Evolutionary conservation across 2,888 invertebrate species (phyloP), one percentile per base, ranked within the genome.

Genomic region (Tetanocera ferruginea): DNA sequence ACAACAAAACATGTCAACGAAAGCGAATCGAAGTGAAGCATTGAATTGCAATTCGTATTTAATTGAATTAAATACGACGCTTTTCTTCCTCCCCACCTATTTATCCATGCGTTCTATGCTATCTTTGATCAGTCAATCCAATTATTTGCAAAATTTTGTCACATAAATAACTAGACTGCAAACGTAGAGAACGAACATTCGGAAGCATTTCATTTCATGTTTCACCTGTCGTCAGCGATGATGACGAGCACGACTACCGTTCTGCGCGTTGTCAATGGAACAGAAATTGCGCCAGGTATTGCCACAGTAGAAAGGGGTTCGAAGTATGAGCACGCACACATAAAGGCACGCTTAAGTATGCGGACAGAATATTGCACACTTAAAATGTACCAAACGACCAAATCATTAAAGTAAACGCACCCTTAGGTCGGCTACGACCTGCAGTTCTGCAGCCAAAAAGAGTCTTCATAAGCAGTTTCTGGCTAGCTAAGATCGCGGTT

Each of bases 71-170:
- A 87, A 88, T 86, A 76, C 72, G 74, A 67, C 25, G 28, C 60
- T 73, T 74, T 71, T 66, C 64, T 8, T 57, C 57, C 51, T 43
- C 23, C 23, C 43, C 64, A 14, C 49, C 28, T 19, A n/a, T 77
- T 78, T 78, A 79, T 74, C 81, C 80, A 80, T 79, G 80, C 85
- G 82, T 85, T 85, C 37, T 55, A 66, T 34, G 49, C 64, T 86
- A 87, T 87, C 87, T 88, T 85, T 86, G 88, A 87, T 88, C 87
- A 86, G 85, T 88, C 88, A 88, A 89, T 88, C 88, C 88, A 88
- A 88, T 88, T 88, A 88, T 88, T 88, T 88, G 88, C 86, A 86
- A 87, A 88, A 89, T 88, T 88, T 88, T 89, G 88, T 88, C 88
- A 89, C 88, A 88, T 88, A 89, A 88, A 89, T 89, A 88, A 89